Evolutionary conservation across 2,797 vertebrate species (phyloP), one percentile per base, ranked within the genome.

Genomic region (Cuculus canorus): DNA sequence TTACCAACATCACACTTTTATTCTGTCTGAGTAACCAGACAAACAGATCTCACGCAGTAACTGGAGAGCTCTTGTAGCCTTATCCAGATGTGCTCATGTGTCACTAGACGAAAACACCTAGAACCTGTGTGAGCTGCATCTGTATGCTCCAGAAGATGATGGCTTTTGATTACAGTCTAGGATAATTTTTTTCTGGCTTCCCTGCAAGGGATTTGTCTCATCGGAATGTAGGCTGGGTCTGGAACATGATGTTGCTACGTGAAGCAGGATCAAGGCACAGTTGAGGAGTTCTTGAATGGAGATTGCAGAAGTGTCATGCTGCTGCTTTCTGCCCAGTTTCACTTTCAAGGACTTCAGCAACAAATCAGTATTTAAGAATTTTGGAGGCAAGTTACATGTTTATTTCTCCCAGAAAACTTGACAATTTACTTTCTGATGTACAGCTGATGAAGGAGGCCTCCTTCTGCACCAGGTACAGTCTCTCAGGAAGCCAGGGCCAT

Each of bases 301-400:
- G 35, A 84, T 52, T 37, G 13, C 41, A 50, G 33, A 79, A 82
- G 43, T 47, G 30, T 93, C 24, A 54, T 8, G 13, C 39, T 69
- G 32, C 18, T 79, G 21, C 30, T 65, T 6, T 59, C 33, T 77
- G 7, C 50, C 37, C 28, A 71, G 53, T 43, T 84, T 82, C 1
- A 53, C 48, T 93, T 77, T 75, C 76, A 91, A 89, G 65, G 53
- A 23, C 64, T 53, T 75, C 22, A 53, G 72, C 57, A 95, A 80
- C 17, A 75, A 82, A 93, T 60, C 6, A 25, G n/a, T 82, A 53
- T 89, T 92, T 93, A 94, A 94, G 41, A 90, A 63, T 17, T 82
- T 80, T 13, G 16, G 45, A 82, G 60, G 37, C 45, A 88, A 45
- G 23, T 32, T 71, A 75, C 41, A 15, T 48, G 30, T 82, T 88